Percentiles rank a stretch among this genome's conserved stretches.
Conservation (phyloP, 2,113 vertebrate species). For the Nothobranchius furzeri region DNA sequence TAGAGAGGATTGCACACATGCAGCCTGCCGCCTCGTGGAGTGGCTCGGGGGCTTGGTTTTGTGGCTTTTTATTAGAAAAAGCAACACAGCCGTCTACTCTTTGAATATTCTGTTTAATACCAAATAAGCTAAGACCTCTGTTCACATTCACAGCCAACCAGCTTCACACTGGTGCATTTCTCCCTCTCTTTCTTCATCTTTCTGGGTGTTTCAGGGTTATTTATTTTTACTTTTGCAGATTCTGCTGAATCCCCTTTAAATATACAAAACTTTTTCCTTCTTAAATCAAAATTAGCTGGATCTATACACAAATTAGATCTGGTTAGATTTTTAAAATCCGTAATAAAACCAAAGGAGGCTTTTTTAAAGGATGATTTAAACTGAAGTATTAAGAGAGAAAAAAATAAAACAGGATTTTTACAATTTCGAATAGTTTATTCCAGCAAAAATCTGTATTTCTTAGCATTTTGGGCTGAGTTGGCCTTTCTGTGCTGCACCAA, state of each 20-base stretch:
- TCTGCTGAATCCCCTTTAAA: neutral
- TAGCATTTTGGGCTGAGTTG: conserved; percentile 21
- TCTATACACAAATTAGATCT: too few relatives aligned
- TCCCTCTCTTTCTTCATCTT: too few relatives aligned
- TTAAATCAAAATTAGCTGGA: too few relatives aligned
- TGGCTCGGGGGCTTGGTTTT: neutral
- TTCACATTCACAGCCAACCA: neutral
- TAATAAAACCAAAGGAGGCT: neutral
- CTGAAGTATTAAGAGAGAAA: too few relatives aligned
- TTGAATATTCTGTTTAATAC: neutral
- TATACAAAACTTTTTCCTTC: neutral
- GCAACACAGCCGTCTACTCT: neutral
- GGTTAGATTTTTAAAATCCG: neutral
- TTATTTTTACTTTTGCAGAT: neutral
- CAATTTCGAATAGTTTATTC: too few relatives aligned
- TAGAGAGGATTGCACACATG: neutral
- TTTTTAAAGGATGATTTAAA: neutral
- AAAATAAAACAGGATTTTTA: too few relatives aligned
- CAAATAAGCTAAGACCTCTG: neutral
- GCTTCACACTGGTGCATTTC: neutral
- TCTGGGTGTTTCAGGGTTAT: neutral
- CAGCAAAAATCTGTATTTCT: conserved; percentile 3
- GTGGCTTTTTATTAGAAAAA: neutral
- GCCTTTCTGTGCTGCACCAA: neutral
- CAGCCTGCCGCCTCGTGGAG: neutral